phyloP scores from a whole-genome alignment of 2,888 invertebrate genomes.

The Nowickia ferox region DNA sequence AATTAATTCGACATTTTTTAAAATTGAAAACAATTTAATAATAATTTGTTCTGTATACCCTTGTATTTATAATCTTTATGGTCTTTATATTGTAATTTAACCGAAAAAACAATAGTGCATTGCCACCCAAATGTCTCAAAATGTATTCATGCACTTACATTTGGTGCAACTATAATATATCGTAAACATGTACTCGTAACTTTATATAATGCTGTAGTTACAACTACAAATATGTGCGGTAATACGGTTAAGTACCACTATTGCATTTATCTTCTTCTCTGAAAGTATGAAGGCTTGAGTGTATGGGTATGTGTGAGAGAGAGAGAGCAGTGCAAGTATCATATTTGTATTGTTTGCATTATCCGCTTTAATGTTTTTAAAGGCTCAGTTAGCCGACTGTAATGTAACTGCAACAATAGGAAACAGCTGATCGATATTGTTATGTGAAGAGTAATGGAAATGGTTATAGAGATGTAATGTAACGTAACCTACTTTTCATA shows the following conservation, averaged over 20 bases:
- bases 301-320: background rate
- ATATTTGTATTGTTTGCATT: constrained; percentile 12
- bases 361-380: constrained; percentile 35
- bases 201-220: constrained; percentile 13
- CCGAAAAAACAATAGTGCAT: background rate
- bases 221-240: constrained; percentile 12
- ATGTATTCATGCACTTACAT: background rate
- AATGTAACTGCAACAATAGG: too few species aligned
- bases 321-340: background rate
- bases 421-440: too few species aligned
- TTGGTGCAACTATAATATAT: background rate
- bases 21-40: background rate
- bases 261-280: background rate
- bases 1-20: too few species aligned
- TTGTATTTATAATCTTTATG: background rate
- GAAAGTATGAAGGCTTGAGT: background rate
- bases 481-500: too few species aligned
- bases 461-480: too few species aligned
- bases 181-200: background rate
- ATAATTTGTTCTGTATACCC: background rate
- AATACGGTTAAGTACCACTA: constrained; percentile 3
- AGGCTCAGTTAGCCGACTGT: too few species aligned
- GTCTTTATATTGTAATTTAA: background rate
- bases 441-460: too few species aligned
- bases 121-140: background rate